Conservation (phyloP, 2,113 vertebrate species). For the Pachyramphus minor region DNA sequence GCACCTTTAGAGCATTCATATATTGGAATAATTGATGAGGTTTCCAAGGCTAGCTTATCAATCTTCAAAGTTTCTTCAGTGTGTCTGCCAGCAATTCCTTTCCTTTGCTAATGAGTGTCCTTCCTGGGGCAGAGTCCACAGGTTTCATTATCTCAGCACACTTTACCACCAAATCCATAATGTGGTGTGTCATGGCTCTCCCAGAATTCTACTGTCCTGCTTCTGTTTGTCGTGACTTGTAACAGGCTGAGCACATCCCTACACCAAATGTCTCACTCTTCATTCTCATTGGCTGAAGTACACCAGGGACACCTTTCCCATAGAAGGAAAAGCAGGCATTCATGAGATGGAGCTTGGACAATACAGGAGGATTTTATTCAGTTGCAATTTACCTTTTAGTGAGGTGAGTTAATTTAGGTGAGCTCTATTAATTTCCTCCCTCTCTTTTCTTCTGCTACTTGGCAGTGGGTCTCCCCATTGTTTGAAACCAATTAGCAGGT, state of each 20-base stretch:
- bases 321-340: not conserved
- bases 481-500: constrained; percentile 40
- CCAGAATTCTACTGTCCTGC: not conserved
- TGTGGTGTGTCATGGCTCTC: not conserved
- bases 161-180: not conserved
- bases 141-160: not conserved
- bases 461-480: not conserved
- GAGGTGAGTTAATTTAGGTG: not conserved
- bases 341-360: not conserved
- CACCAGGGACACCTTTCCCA: not conserved
- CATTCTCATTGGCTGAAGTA: not conserved
- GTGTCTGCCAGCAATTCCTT: not conserved
- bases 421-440: not conserved
- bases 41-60: not conserved
- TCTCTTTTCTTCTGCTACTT: not conserved
- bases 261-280: not conserved
- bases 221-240: not conserved
- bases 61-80: not conserved
- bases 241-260: not conserved
- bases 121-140: not conserved
- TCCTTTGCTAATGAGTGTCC: not conserved
- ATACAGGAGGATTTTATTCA: not conserved
- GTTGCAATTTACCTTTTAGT: not conserved
- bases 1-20: not conserved
- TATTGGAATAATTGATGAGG: not conserved